These are phyloP conservation scores for Acanthoscelides obtectus DNA, from an alignment of 2,888 invertebrate species.

Conservation along the genomic window DNA sequence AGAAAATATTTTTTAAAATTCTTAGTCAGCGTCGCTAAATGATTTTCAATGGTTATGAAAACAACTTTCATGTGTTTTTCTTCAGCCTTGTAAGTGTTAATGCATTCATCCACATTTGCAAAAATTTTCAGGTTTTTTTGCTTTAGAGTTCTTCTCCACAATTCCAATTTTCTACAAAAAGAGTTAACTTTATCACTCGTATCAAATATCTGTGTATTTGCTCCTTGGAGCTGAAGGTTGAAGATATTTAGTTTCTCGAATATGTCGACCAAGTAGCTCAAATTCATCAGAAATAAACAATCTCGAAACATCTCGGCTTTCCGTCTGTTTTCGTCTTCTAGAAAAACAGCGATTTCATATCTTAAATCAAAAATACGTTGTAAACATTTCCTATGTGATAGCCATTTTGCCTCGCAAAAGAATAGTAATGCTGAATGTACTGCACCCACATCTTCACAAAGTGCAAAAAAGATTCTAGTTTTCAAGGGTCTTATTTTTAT, in stretches of 20 bases:
- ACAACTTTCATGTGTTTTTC: too few species aligned
- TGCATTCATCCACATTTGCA: too few species aligned
- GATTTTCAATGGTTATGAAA: too few species aligned
- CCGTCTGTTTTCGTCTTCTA: too few species aligned
- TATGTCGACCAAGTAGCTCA: constrained; percentile 2
- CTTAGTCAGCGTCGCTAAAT: too few species aligned
- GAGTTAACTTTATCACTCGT: constrained; percentile 10
- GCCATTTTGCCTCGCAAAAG: constrained; percentile 10
- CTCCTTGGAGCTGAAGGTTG: constrained; percentile 12
- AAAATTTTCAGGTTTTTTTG: constrained; percentile 1
- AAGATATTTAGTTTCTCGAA: constrained; percentile 11
- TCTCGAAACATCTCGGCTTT: too few species aligned
- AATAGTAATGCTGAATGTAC: constrained; percentile 10
- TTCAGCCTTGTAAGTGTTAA: too few species aligned
- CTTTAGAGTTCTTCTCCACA: not conserved
- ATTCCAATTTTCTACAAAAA: constrained; percentile 8
- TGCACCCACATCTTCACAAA: not conserved
- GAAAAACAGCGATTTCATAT: constrained; percentile 1
- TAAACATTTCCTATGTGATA: constrained; percentile 5
- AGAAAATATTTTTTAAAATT: too few species aligned
- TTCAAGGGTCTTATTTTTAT: constrained; percentile 11
- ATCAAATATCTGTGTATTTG: constrained; percentile 14
- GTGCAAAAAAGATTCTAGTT: constrained; percentile 9
- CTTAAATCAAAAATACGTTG: constrained; percentile 7
- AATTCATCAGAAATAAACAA: too few species aligned